These are phyloP conservation scores for Sebastes alutus DNA, from an alignment of 2,797 vertebrate species.

Conservation along the genomic window DNA sequence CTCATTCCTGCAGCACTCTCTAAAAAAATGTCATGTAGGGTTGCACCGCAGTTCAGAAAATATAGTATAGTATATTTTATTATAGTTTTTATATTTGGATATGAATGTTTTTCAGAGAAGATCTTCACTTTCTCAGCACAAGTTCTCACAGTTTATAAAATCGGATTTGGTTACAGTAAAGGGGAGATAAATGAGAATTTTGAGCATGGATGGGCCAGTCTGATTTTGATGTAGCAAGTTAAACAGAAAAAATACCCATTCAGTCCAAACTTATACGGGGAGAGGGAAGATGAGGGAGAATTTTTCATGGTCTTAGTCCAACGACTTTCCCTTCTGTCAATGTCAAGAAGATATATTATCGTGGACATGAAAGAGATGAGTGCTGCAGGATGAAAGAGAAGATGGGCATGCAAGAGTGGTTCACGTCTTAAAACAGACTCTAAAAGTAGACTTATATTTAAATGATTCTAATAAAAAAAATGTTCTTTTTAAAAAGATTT, in stretches of 20 bases:
- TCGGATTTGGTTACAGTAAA: neutral
- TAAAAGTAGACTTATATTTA: neutral
- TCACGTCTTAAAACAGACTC: neutral
- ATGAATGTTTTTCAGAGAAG: neutral
- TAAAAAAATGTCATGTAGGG: too few species aligned
- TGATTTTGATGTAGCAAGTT: neutral
- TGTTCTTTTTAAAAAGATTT: neutral
- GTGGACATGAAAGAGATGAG: neutral
- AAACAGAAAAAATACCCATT: neutral
- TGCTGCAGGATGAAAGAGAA: neutral
- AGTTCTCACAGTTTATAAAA: neutral
- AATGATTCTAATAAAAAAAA: neutral
- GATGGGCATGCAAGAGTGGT: neutral
- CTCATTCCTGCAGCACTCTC: too few species aligned
- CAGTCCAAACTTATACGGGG: neutral
- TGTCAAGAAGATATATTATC: neutral
- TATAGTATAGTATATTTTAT: too few species aligned
- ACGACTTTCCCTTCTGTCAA: neutral
- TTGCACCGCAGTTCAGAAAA: neutral
- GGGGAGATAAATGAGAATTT: conserved; percentile 2
- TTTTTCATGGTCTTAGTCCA: neutral
- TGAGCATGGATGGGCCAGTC: neutral
- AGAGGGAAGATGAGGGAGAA: neutral
- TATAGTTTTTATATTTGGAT: neutral
- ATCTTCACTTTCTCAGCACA: neutral